Base-by-base conservation (phyloP, 2,888 invertebrate genomes). In the Lasioglossum morio region DNA sequence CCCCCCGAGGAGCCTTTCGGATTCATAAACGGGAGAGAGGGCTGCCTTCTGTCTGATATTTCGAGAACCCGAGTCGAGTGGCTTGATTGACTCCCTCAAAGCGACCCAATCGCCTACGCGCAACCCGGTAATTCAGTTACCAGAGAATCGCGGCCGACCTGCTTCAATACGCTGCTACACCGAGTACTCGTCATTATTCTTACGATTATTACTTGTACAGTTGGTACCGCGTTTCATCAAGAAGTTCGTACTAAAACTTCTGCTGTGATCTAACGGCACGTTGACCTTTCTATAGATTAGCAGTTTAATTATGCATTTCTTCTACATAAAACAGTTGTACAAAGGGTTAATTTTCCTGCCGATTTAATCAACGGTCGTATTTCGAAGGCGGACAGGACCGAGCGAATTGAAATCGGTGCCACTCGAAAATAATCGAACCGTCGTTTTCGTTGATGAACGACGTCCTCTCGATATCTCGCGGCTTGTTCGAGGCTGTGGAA, bases 351-450 rank as follows among this genome's bases (percentile, higher is more conserved):
- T 10, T 23, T 53, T 23, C 3, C 23, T 10, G 2, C 10, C 53
- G 53, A 53, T 23, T 27, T 27, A 60, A 60, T 60, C 27, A 60
- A 60, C 27, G 60, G 1, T 60, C 23, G 8, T 19, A 27, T 60
- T 60, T 5, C 27, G 27, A 14, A 14, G 23, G 27, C 60, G 27
- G 60, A 12, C 14, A 10, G 60, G 60, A 3, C 57, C 27, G 53
- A 53, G 76, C 72, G 72, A 83, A 83, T 83, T 76, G 81, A 76
- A 81, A 83, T 76, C 63, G 70, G 48, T 72, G 81, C 48, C 76
- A 72, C 81, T 83, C 81, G 81, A 81, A 76, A 81, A 83, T 83
- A 83, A 81, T 83, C 83, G 81, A 76, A 70, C 57, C 66, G 75
- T 76, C 72, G 75, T 76, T 75, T 81, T 81, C 75, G 48, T 27